Evolutionary conservation across 2,888 invertebrate genomes (phyloP).

Genomic region (Hyposoter didymator): DNA sequence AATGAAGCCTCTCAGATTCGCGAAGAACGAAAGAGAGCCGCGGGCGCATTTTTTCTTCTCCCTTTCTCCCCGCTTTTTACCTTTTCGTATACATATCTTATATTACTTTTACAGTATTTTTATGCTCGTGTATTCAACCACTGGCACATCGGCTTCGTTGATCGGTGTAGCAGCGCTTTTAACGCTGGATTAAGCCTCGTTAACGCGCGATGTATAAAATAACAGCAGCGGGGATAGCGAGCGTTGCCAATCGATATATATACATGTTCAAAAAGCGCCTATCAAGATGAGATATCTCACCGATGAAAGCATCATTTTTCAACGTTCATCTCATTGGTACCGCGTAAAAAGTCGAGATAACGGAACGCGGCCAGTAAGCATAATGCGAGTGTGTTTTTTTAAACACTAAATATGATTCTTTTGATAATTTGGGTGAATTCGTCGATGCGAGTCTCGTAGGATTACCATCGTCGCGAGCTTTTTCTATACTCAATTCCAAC

Average conservation of each 20-base stretch:
- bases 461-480: too few relatives aligned
- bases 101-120: conserved; percentile 17
- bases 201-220: background rate
- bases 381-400: background rate
- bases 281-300: conserved; percentile 5
- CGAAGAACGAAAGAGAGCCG: conserved; percentile 34
- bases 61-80: conserved; percentile 5
- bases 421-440: background rate
- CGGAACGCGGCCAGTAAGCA: background rate
- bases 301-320: conserved; percentile 7
- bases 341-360: conserved; percentile 4
- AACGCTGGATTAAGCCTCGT: conserved; percentile 35
- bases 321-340: background rate
- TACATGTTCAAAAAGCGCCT: background rate
- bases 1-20: conserved; percentile 63
- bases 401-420: background rate
- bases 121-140: background rate
- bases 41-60: conserved; percentile 22
- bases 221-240: background rate
- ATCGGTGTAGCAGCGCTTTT: conserved; percentile 15
- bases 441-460: too few relatives aligned
- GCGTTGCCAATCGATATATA: conserved; percentile 6
- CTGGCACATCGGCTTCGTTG: conserved; percentile 1
- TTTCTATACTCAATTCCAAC: too few relatives aligned
- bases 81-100: conserved; percentile 19